These are phyloP conservation scores for Diaperis boleti DNA, from an alignment of 2,888 invertebrate genomes.

Conservation along the genomic window DNA sequence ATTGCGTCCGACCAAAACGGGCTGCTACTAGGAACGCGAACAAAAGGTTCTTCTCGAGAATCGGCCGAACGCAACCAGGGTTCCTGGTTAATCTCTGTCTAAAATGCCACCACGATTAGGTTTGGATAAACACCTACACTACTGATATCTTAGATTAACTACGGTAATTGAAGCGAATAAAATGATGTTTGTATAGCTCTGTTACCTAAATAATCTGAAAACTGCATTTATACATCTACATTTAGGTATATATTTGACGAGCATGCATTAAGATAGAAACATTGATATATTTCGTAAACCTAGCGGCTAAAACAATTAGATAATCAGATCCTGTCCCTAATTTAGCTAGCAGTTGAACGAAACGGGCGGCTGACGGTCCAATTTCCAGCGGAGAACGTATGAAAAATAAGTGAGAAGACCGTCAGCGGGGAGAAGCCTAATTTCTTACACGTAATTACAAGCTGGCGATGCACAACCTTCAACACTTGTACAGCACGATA, in stretches of 20 bases:
- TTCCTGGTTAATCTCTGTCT: constrained; percentile 49
- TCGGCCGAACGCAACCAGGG: too few species aligned
- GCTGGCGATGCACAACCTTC: constrained; percentile 63
- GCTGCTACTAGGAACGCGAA: constrained; percentile 51
- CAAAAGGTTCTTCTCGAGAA: too few species aligned
- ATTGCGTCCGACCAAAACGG: constrained; percentile 31
- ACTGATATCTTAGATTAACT: constrained; percentile 55
- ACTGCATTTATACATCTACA: constrained; percentile 51
- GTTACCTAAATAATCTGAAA: constrained; percentile 36
- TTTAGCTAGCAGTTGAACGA: constrained; percentile 46
- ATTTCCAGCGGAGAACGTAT: too few species aligned
- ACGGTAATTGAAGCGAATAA: constrained; percentile 54
- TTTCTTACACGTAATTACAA: constrained; percentile 45
- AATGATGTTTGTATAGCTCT: constrained; percentile 40
- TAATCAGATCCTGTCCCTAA: constrained; percentile 48
- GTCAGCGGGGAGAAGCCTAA: constrained; percentile 32
- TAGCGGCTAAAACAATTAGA: constrained; percentile 49
- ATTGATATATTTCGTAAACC: constrained; percentile 53
- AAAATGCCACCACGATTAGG: constrained; percentile 59
- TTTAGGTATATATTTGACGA: constrained; percentile 44
- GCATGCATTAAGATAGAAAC: constrained; percentile 52
- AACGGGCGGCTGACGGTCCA: constrained; percentile 40
- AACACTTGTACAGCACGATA: constrained; percentile 57
- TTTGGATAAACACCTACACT: constrained; percentile 55
- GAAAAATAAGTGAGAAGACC: constrained; percentile 27